phyloP scores from a whole-genome alignment of 2,113 vertebrate genomes.

The Hydropotes inermis region DNA sequence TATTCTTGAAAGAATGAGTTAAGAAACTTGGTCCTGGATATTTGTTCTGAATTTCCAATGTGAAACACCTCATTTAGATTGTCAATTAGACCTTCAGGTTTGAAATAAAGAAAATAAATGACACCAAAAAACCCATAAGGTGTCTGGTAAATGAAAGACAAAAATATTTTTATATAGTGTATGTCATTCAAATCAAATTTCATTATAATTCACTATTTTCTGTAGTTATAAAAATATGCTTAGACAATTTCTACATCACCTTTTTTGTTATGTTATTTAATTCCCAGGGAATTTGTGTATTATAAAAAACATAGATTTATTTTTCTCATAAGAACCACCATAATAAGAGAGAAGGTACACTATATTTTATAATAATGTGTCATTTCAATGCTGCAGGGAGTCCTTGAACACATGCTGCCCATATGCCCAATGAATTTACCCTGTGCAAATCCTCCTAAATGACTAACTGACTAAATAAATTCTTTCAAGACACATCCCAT shows the following conservation, averaged over 20 bases:
- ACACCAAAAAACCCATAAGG: background rate
- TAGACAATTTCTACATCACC: background rate
- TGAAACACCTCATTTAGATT: background rate
- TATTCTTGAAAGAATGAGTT: background rate
- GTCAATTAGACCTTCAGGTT: background rate
- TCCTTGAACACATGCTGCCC: conserved; percentile 69
- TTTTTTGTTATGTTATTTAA: conserved; percentile 25
- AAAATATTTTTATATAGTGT: background rate
- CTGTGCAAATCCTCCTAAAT: conserved; percentile 50
- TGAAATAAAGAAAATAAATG: conserved; percentile 27
- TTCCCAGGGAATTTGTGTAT: background rate
- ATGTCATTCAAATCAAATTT: background rate
- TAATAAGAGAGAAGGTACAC: background rate
- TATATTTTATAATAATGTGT: conserved; percentile 59
- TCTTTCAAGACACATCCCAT: conserved; percentile 53
- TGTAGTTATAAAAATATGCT: background rate
- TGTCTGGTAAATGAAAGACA: background rate
- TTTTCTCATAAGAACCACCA: conserved; percentile 43
- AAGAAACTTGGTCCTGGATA: background rate
- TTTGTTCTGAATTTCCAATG: background rate
- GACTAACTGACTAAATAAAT: conserved; percentile 70
- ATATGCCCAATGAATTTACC: conserved; percentile 56
- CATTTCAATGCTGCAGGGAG: conserved; percentile 41
- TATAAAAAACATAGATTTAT: conserved; percentile 25
- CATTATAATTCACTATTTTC: background rate